phyloP scores from a whole-genome alignment of 2,113 vertebrate genomes.

The Pogonocichla stellata region DNA sequence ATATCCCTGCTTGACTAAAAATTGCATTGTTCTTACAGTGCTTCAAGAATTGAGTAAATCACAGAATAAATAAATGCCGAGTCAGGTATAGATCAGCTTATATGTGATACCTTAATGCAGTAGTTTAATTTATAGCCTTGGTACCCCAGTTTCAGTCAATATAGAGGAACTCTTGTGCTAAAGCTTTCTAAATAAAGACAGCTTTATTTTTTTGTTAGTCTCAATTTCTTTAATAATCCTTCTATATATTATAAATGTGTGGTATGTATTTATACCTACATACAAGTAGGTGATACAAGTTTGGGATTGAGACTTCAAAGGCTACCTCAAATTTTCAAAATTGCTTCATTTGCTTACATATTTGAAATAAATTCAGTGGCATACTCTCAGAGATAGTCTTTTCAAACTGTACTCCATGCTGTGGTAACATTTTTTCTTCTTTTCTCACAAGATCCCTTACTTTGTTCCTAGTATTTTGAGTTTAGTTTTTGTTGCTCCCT shows the following conservation, averaged over 20 bases:
- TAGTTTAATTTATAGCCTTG: neutral
- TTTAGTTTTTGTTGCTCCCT: neutral
- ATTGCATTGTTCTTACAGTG: neutral
- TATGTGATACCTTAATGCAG: rapidly evolving
- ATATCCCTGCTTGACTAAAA: neutral
- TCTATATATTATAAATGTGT: neutral
- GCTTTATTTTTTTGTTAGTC: neutral
- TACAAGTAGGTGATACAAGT: neutral
- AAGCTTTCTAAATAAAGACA: neutral
- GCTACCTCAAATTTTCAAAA: neutral
- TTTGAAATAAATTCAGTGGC: neutral
- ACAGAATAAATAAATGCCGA: neutral
- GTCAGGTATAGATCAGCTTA: neutral
- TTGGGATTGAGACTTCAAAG: neutral
- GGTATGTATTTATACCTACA: neutral
- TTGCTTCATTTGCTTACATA: neutral
- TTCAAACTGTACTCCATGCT: neutral
- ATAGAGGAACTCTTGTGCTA: neutral
- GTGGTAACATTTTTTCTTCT: neutral
- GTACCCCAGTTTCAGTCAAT: neutral
- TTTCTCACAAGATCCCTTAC: neutral
- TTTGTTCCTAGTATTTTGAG: neutral
- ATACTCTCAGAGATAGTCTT: neutral
- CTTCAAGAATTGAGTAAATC: neutral
- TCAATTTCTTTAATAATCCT: neutral